Evolutionary conservation across 2,797 vertebrate species (phyloP).

Genomic region (Simalia tracyae): DNA sequence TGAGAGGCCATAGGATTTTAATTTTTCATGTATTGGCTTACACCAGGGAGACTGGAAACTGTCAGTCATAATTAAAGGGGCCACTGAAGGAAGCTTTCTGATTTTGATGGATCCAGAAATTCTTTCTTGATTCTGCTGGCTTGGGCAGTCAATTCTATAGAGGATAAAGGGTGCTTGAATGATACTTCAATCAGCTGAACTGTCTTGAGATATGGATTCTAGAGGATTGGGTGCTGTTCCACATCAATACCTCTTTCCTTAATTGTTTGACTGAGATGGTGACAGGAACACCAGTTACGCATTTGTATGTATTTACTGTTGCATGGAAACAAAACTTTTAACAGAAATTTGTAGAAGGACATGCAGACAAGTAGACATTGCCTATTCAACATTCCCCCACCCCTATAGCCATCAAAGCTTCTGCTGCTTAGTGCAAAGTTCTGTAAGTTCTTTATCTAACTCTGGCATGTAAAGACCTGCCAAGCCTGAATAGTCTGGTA

Average conservation of each 20-base stretch:
- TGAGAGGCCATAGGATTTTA: not conserved
- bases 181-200: not conserved
- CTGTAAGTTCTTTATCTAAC: not conserved
- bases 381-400: not conserved
- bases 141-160: not conserved
- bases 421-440: not conserved
- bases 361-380: not conserved
- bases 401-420: not conserved
- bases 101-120: not conserved
- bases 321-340: not conserved
- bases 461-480: not conserved
- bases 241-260: not conserved
- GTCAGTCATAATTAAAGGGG: not conserved
- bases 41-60: not conserved
- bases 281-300: not conserved
- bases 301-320: not conserved
- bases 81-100: not conserved
- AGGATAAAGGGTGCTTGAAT: not conserved
- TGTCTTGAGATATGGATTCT: not conserved
- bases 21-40: not conserved
- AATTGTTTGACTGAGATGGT: not conserved
- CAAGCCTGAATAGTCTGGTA: not conserved
- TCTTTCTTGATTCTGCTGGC: not conserved
- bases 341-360: not conserved
- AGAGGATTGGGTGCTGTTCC: not conserved